Conservation (phyloP, 2,113 vertebrate genomes). For the Syrrhaptes paradoxus region DNA sequence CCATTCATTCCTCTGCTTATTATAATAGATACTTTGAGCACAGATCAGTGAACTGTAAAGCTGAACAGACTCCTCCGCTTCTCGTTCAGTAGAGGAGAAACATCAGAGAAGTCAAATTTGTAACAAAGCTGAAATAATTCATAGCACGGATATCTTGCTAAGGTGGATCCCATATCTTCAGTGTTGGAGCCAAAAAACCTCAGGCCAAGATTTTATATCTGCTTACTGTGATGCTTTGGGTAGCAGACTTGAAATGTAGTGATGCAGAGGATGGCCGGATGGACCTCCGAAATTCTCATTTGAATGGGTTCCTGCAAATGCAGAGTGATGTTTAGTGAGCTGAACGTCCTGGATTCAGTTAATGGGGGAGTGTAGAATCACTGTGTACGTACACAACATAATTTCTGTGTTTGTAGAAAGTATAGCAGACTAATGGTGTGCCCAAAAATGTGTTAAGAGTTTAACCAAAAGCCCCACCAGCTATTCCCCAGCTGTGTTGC, state of each 20-base stretch:
- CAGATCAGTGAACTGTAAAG: not conserved
- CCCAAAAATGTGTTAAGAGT: not conserved
- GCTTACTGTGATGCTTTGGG: not conserved
- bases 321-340: not conserved
- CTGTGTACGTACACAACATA: accelerated
- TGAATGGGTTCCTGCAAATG: not conserved
- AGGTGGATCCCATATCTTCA: not conserved
- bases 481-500: not conserved
- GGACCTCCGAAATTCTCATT: not conserved
- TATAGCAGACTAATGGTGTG: accelerated
- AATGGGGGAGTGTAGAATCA: not conserved
- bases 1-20: not conserved
- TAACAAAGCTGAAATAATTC: not conserved
- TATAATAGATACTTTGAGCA: not conserved
- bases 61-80: not conserved
- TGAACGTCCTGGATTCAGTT: not conserved
- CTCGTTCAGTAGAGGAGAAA: not conserved
- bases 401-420: not conserved
- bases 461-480: not conserved
- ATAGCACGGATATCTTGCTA: not conserved
- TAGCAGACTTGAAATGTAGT: not conserved
- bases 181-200: not conserved
- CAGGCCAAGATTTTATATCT: not conserved
- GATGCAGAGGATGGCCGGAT: not conserved
- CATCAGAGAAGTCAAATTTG: not conserved